Conservation (phyloP, 2,888 invertebrate genomes). For the Urechis unicinctus region DNA sequence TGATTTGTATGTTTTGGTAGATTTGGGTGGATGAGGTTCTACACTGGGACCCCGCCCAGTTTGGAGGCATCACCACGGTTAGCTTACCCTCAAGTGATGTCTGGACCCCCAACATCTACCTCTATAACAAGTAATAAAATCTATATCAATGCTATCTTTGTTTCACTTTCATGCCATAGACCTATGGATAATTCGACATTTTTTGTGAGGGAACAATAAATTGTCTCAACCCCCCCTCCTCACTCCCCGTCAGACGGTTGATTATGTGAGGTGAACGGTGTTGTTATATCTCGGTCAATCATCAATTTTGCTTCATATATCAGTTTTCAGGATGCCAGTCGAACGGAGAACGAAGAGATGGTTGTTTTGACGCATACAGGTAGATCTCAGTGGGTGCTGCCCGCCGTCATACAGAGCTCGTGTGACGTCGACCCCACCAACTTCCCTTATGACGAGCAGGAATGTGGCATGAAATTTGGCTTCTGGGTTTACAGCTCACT, state of each 20-base stretch:
- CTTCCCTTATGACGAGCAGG: constrained; percentile 17
- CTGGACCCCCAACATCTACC: constrained; percentile 17
- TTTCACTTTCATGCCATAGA: no score
- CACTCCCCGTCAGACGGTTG: no score
- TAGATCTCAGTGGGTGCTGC: constrained; percentile 13
- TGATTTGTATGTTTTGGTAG: constrained; percentile 9
- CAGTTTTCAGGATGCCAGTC: no score
- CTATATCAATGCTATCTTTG: no score
- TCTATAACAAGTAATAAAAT: constrained; percentile 18
- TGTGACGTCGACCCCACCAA: constrained; percentile 15
- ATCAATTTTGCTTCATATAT: no score
- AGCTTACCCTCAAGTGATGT: constrained; percentile 6
- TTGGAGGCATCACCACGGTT: constrained; percentile 5
- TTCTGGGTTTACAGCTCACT: constrained; percentile 19
- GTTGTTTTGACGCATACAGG: constrained; percentile 10
- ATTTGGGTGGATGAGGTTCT: constrained; percentile 14
- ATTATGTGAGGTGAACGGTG: no score
- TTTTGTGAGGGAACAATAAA: no score
- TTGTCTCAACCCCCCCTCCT: no score
- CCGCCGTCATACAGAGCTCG: constrained; percentile 11
- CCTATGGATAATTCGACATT: no score
- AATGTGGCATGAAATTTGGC: constrained; percentile 17
- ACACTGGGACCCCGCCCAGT: constrained; percentile 12
- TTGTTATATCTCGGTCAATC: no score
- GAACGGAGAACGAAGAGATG: no score